Conservation (phyloP, 23 tunicate genomes). For the Halocynthia roretzi region DNA sequence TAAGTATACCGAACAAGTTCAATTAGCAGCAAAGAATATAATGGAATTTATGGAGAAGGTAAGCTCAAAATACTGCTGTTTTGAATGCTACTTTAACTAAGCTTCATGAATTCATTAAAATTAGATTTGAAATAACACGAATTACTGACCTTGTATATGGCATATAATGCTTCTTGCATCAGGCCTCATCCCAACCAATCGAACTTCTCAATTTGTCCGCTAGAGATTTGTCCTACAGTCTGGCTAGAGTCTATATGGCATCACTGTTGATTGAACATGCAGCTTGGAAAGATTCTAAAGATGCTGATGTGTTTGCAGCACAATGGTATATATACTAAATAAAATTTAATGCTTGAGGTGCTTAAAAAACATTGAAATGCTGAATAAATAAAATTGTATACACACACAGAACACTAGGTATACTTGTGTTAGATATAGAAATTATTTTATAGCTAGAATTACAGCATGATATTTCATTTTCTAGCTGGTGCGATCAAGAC, state of each 20-base stretch:
- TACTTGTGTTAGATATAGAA: not conserved
- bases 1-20: not conserved
- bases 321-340: conserved; percentile 33
- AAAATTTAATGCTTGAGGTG: not conserved
- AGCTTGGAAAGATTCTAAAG: conserved; percentile 49
- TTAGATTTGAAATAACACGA: no score
- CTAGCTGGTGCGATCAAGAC: conserved; percentile 9
- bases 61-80: not conserved
- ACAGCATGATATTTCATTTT: not conserved
- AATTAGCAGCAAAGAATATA: not conserved
- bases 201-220: conserved; percentile 23
- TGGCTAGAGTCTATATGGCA: conserved; percentile 58
- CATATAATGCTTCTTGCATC: no score
- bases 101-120: not conserved
- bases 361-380: no score
- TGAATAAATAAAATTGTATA: no score
- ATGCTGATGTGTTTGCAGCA: conserved; percentile 70
- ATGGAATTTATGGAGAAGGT: conserved; percentile 11
- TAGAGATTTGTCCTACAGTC: conserved; percentile 79
- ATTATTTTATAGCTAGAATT: not conserved
- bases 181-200: no score
- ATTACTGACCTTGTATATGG: no score
- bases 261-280: conserved; percentile 85
- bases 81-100: not conserved
- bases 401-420: no score